These are phyloP conservation scores for Megalurothrips usitatus DNA, from an alignment of 2,888 invertebrate species.

Conservation along the genomic window DNA sequence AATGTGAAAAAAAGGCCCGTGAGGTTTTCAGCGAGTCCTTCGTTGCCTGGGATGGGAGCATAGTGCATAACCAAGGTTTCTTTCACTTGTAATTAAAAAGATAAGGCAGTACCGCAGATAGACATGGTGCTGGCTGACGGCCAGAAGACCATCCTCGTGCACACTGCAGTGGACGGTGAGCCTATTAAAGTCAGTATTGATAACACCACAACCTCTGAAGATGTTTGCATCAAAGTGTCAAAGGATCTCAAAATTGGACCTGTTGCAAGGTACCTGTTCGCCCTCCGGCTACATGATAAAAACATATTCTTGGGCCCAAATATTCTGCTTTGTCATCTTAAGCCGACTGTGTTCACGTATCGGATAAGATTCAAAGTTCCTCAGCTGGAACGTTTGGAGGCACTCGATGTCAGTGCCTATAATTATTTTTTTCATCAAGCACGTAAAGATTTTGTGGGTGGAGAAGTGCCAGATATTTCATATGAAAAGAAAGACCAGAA, in stretches of 20 bases:
- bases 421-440: slow-evolving; percentile 84
- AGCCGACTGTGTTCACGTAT: slow-evolving; percentile 59
- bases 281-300: slow-evolving; percentile 60
- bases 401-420: slow-evolving; percentile 69
- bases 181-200: slow-evolving; percentile 35
- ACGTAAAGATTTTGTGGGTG: slow-evolving; percentile 72
- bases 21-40: too few relatives aligned
- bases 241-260: slow-evolving; percentile 69
- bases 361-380: slow-evolving; percentile 75
- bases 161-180: slow-evolving; percentile 1
- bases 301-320: slow-evolving; percentile 61
- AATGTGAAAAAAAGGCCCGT: too few relatives aligned
- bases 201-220: slow-evolving; percentile 56
- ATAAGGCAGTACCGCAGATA: neutral
- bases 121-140: neutral
- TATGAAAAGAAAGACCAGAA: slow-evolving; percentile 73
- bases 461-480: slow-evolving; percentile 71
- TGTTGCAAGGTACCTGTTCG: slow-evolving; percentile 71
- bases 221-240: slow-evolving; percentile 66
- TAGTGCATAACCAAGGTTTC: neutral
- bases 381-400: slow-evolving; percentile 56
- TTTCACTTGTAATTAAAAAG: neutral
- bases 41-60: too few relatives aligned
- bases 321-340: slow-evolving; percentile 50
- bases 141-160: neutral